Evolutionary conservation across 2,113 vertebrate species (phyloP).

Genomic region (Bubo blakistoni): DNA sequence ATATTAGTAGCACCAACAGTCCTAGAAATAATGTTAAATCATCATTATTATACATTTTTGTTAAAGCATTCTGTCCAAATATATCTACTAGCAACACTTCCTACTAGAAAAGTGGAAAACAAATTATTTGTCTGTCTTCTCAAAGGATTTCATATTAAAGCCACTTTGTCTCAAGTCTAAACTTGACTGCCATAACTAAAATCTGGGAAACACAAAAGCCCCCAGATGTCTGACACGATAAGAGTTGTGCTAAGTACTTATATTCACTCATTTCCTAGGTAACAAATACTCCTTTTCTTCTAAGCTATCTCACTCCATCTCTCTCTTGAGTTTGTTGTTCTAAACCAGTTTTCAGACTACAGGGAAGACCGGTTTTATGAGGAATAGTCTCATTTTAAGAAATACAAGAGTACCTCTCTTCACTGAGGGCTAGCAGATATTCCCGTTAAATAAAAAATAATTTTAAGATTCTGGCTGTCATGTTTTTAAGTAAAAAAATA

Average conservation of each 20-base stretch:
- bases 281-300: neutral
- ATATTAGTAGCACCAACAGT: neutral
- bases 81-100: neutral
- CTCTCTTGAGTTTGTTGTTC: neutral
- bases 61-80: neutral
- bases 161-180: neutral
- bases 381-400: neutral
- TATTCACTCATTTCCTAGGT: neutral
- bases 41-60: neutral
- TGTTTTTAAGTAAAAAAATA: neutral
- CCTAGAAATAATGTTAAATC: neutral
- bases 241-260: neutral
- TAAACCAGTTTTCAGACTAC: neutral
- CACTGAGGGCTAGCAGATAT: neutral
- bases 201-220: neutral
- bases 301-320: neutral
- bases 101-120: neutral
- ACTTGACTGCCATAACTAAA: neutral
- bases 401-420: neutral
- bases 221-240: neutral
- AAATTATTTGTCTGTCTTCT: neutral
- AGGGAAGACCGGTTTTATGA: neutral
- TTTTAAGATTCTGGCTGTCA: neutral
- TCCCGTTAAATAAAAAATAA: neutral
- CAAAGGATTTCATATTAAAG: neutral